Evolutionary conservation across 2,888 invertebrate genomes (phyloP).

Genomic region (Xestia rhomboidea): DNA sequence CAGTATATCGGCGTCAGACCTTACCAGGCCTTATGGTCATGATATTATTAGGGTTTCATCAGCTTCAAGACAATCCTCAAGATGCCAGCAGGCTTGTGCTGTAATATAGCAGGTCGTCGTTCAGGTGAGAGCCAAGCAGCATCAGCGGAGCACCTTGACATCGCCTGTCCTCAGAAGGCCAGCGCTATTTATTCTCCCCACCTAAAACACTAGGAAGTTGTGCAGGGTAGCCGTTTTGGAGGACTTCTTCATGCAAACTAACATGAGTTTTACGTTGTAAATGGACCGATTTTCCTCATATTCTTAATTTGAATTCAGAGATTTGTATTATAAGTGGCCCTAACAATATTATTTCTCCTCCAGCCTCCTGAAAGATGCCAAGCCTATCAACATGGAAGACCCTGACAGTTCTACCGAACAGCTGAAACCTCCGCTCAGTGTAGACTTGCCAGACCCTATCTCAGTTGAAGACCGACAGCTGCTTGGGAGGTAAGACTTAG

Average conservation of each 20-base stretch:
- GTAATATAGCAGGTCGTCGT: background rate
- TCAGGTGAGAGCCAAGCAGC: background rate
- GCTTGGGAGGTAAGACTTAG: slow-evolving; percentile 91
- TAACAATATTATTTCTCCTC: background rate
- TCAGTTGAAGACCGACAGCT: slow-evolving; percentile 96
- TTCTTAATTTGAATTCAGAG: too few relatives aligned
- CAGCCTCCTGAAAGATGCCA: slow-evolving; percentile 97
- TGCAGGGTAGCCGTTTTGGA: background rate
- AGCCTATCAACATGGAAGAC: slow-evolving; percentile 93
- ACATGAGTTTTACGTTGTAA: background rate
- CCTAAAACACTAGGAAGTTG: too few relatives aligned
- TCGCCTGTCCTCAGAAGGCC: background rate
- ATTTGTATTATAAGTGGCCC: background rate
- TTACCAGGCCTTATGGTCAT: background rate
- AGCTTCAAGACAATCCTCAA: background rate
- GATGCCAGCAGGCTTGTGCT: background rate
- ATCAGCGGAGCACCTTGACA: background rate
- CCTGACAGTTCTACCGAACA: slow-evolving; percentile 85
- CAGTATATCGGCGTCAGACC: background rate
- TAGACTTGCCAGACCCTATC: slow-evolving; percentile 91
- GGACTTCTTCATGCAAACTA: background rate
- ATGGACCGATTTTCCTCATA: too few relatives aligned
- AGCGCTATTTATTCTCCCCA: background rate
- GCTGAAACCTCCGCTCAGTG: slow-evolving; percentile 84
- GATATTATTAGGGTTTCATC: background rate